Conservation (phyloP, 2,888 invertebrate genomes). For the Rhagonycha fulva region DNA sequence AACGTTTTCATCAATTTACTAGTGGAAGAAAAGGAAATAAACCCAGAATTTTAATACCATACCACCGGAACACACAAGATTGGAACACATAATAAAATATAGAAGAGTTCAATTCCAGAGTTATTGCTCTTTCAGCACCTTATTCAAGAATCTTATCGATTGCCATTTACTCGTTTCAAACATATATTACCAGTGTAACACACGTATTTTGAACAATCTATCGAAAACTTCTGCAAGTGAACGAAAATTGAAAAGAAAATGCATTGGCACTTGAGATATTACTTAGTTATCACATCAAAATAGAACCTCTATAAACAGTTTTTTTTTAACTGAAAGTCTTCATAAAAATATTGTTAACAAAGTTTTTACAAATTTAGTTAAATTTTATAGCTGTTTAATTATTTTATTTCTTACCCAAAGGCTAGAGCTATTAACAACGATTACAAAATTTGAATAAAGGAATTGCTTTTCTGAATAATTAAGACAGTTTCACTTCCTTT, state of each 20-base stretch:
- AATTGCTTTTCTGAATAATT: not conserved
- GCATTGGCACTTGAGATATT: conserved; percentile 11
- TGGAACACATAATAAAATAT: conserved; percentile 32
- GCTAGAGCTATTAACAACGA: not conserved
- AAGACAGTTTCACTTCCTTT: not conserved
- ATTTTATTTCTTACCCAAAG: not conserved
- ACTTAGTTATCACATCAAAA: not conserved
- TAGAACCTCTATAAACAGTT: not conserved
- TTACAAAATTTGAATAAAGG: not conserved
- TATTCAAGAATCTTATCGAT: conserved; percentile 41
- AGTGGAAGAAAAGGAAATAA: not conserved
- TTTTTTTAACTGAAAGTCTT: not conserved
- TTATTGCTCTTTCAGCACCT: conserved; percentile 41
- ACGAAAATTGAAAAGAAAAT: conserved; percentile 32
- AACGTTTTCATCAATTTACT: not conserved
- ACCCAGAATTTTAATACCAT: not conserved
- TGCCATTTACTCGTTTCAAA: conserved; percentile 39
- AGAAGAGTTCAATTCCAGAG: conserved; percentile 35
- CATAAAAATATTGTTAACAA: not conserved
- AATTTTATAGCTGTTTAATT: not conserved
- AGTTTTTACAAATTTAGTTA: not conserved
- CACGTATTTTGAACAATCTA: conserved; percentile 35
- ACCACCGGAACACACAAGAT: conserved; percentile 10
- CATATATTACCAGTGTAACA: conserved; percentile 38
- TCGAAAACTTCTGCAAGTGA: conserved; percentile 28